Base-by-base conservation (phyloP, 2,888 invertebrate genomes). In the Agonum fuliginosum region DNA sequence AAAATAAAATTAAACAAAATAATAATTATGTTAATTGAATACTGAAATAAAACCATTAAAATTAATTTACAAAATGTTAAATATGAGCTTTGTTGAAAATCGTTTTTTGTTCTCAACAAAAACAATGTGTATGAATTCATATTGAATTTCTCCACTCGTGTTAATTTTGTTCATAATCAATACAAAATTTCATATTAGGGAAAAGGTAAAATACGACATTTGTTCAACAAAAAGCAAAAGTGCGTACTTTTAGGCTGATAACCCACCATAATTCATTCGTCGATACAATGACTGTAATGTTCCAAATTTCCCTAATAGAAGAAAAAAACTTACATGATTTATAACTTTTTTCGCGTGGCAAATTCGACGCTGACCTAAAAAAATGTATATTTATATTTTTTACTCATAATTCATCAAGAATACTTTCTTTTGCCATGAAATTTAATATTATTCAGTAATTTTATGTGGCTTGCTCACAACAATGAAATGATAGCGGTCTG, bases 361-460 rank as follows among this genome's bases (percentile, higher is more conserved):
- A 67, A 67, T 67, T 67, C 67, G 41, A 22, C 27, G 67, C 20
- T 37, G 41, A 37, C 67, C 67, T 41, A 67, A 67, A 67, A 65
- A 67, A 67, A 67, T 34, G 41, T 67, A 67, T 67, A 67, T 67
- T 67, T 67, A 67, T 67, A 67, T 67, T 67, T 67, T 67, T 67
- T 67, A 67, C 41, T 67, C 67, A 67, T 62, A 62, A 62, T 62
- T 62, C 58, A 62, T 62, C 58, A 62, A 62, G 30, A 62, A 62
- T 62, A 62, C 30, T 62, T 62, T 62, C 58, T 62, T 62, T 62
- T 62, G 30, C 58, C 58, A 30, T 62, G 58, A 30, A 62, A 62
- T 62, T 62, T 62, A 62, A 62, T 30, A 62, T 30, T 30, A 62
- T 30, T 62, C 30, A 62, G 58, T 30, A 62, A 62, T 30, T 62